These are phyloP conservation scores for Acronicta psi DNA, from an alignment of 2,888 invertebrate genomes.

Conservation along the genomic window DNA sequence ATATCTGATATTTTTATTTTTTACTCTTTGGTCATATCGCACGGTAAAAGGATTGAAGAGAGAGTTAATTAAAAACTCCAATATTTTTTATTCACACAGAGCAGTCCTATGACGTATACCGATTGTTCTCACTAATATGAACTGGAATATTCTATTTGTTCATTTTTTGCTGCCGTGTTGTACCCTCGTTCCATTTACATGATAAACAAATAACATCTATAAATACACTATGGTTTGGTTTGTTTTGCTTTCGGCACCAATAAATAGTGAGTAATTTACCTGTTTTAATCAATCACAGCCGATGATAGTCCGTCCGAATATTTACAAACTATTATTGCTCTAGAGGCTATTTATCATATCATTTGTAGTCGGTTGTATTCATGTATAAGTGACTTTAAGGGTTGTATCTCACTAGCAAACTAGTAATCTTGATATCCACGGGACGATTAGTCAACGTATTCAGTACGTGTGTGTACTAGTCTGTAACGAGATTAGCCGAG, in stretches of 20 bases:
- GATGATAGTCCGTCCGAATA: constrained; percentile 16
- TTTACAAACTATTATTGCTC: constrained; percentile 2
- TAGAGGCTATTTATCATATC: too few species aligned
- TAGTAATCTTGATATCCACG: too few species aligned
- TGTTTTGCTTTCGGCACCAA: constrained; percentile 7
- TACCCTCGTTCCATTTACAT: constrained; percentile 12
- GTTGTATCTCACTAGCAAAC: too few species aligned
- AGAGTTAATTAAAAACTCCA: constrained; percentile 44
- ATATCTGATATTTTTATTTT: constrained; percentile 1
- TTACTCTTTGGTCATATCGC: not conserved
- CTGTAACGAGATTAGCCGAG: too few species aligned
- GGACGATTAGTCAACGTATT: too few species aligned
- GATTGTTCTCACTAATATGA: constrained; percentile 43
- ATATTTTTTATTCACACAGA: constrained; percentile 10
- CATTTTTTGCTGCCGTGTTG: constrained; percentile 19
- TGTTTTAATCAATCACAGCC: constrained; percentile 14
- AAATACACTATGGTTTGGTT: constrained; percentile 9
- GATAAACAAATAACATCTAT: constrained; percentile 12
- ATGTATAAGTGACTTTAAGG: too few species aligned
- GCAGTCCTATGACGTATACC: constrained; percentile 19
- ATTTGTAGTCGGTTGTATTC: too few species aligned
- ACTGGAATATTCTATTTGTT: constrained; percentile 23
- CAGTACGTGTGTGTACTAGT: too few species aligned
- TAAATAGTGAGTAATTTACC: constrained; percentile 25
- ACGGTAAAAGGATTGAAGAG: not conserved